A percentile compares a stretch with the other conserved stretches of the same genome.
phyloP scores from a whole-genome alignment of 2,797 vertebrate genomes.

The Gadopsis marmoratus region DNA sequence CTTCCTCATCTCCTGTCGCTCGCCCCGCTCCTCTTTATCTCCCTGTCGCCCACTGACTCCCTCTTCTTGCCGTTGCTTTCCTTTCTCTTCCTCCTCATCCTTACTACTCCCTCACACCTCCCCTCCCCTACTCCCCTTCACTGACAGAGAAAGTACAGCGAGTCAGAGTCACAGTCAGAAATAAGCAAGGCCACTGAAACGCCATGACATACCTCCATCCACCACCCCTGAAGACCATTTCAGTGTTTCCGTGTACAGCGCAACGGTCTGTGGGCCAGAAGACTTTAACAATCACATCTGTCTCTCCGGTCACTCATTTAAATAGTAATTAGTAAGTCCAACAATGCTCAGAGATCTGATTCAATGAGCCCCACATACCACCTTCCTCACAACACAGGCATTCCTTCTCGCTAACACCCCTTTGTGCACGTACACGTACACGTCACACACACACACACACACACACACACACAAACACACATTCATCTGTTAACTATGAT shows the following conservation, averaged over 20 bases:
- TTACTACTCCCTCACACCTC: slow-evolving; percentile 52
- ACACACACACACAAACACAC: slow-evolving; percentile 22
- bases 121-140: slow-evolving; percentile 21
- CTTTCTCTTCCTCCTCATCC: slow-evolving; percentile 56
- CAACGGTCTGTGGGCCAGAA: not conserved
- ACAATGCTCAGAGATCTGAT: not conserved
- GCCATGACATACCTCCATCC: not conserved
- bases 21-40: slow-evolving; percentile 43
- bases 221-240: not conserved
- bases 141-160: not conserved
- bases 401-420: slow-evolving; percentile 6
- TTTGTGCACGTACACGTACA: not conserved
- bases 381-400: not conserved
- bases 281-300: not conserved
- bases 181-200: not conserved
- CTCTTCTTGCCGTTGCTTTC: slow-evolving; percentile 38
- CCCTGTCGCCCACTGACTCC: slow-evolving; percentile 22
- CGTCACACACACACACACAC: slow-evolving; percentile 15
- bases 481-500: slow-evolving; percentile 47
- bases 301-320: not conserved
- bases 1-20: slow-evolving; percentile 56
- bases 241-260: not conserved
- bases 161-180: not conserved
- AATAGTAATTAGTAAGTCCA: not conserved
- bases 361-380: slow-evolving; percentile 14